Conservation (phyloP, 2,797 vertebrate genomes). For the Sebastes dallii region DNA sequence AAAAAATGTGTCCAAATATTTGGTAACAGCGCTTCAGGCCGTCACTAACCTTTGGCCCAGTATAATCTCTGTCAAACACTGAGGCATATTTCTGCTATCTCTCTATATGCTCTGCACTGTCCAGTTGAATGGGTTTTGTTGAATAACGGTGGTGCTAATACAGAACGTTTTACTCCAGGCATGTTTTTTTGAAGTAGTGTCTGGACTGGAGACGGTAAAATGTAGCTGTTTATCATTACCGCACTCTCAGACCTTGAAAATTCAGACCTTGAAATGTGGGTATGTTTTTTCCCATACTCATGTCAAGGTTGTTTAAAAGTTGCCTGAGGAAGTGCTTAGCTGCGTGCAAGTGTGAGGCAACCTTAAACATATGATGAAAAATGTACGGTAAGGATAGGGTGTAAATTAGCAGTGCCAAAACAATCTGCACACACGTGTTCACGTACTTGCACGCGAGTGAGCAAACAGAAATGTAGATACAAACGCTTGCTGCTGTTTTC, state of each 20-base stretch:
- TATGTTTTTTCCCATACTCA: neutral
- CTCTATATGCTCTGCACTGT: neutral
- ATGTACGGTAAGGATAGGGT: neutral
- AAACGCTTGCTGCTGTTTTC: neutral
- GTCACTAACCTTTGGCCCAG: slow-evolving; percentile 22
- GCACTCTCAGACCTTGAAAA: slow-evolving; percentile 18
- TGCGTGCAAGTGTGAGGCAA: neutral
- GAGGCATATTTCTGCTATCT: slow-evolving; percentile 14
- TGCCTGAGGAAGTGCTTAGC: neutral
- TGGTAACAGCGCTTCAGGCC: neutral
- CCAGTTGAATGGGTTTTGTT: neutral
- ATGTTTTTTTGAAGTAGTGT: neutral
- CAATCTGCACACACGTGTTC: neutral
- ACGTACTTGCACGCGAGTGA: neutral
- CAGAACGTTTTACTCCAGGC: neutral
- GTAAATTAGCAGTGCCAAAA: neutral
- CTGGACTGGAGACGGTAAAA: neutral
- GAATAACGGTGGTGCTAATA: neutral
- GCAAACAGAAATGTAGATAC: neutral
- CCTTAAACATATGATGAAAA: neutral
- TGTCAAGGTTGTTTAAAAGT: slow-evolving; percentile 4
- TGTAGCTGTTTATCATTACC: slow-evolving; percentile 11
- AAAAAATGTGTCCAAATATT: slow-evolving; percentile 24
- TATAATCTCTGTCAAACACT: slow-evolving; percentile 28
- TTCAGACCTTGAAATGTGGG: slow-evolving; percentile 26